Evolutionary conservation across 2,113 vertebrate genomes (phyloP), one percentile per base, ranked within the genome.

Genomic region (Mastomys coucha): DNA sequence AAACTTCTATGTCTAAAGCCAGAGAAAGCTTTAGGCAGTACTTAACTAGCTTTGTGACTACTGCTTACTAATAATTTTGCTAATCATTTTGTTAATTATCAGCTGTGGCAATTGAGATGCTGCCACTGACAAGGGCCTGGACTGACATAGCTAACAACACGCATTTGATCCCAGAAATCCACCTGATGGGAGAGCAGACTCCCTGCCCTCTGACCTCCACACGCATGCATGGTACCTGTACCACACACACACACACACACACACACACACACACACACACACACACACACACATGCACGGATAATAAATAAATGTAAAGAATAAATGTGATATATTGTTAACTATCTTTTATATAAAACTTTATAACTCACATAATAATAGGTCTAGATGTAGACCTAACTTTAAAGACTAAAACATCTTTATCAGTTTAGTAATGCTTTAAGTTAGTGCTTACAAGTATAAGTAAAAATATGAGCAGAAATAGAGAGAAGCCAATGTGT

Each of bases 341-440:
- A 28, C 91, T 84, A 65, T 58, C 69, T 26, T 26, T 88, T 70
- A 78, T 5, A 36, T 49, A 89, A 7, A 73, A 76, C 56, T 36
- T 94, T 58, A 42, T 63, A 87, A 89, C 53, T 89, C 91, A 82
- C 22, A 39, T 56, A 91, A 56, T 45, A 85, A 78, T 81, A 92
- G 76, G 90, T 94, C 42, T 88, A 80, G 56, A 49, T 73, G 45
- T 60, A 22, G 89, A n/a, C n/a, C n/a, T n/a, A n/a, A n/a, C n/a
- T n/a, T n/a, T 60, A 22, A 86, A 84, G 20, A 73, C 95, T 82
- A 94, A 78, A 93, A 76, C 13, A 17, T 85, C n/a, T 87, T 85
- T 89, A 78, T 89, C 80, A 73, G 7, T 63, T 88, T 56, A 26
- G 56, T 28, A 81, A 94, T 60, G 7, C 39, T 70, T 97, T 87